Evolutionary conservation across 2,797 vertebrate genomes (phyloP), one percentile per base, ranked within the genome.

Genomic region (Acanthurus lineatus): DNA sequence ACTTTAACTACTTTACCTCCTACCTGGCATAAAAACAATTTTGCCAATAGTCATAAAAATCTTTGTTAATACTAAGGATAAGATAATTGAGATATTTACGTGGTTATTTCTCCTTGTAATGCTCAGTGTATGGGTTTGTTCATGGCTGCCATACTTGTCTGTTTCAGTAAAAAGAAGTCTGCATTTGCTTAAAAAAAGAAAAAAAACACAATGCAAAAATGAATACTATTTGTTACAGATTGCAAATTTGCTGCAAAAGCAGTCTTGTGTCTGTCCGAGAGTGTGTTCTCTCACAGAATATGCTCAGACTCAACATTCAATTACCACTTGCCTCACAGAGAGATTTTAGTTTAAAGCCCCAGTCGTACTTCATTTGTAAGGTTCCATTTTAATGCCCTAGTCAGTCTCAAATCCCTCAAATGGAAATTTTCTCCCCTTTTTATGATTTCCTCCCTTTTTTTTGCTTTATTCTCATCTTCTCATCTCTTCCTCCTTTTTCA

Each of bases 271-370:
- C 68, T 28, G 49, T 73, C 45, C 4, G 2, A 61, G 15, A 10
- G 38, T 35, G 48, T 68, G 42, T 78, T 38, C 56, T 54, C 73
- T 70, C 57, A 70, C 62, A 52, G 71, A 79, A 71, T 48, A 69
- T 47, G 9, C 54, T 78, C 73, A 79, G 40, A 81, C 58, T 85
- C 76, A 70, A 78, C 83, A 89, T 89, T 92, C 81, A 93, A 90
- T 92, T 89, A 91, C 62, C 63, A 80, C 52, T 44, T 65, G 83
- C 81, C 80, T 89, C 79, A 79, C 51, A 82, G 68, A 87, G 77
- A 87, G 73, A 88, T 82, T 93, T 81, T 69, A 51, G 79, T 89
- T 87, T 88, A 85, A 89, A 86, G 79, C 82, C 87, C 76, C 87
- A 84, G 90, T 88, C 72, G 54, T 32, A 76, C 79, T 79, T 84